Conservation (phyloP, 2,888 invertebrate species). For the Ichneumoninae sp. region DNA sequence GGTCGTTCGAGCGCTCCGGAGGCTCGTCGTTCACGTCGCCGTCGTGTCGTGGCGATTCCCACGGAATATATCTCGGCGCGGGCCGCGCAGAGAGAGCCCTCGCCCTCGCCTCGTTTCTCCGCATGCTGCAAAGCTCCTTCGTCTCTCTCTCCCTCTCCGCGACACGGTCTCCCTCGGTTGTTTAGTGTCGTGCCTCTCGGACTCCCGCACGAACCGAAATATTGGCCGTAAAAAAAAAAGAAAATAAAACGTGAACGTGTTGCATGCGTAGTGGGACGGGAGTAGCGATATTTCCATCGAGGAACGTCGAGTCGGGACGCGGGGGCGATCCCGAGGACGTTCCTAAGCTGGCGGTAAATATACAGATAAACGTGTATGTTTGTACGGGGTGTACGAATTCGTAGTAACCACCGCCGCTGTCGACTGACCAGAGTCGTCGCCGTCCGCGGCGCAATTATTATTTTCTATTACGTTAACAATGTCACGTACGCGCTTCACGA, state of each 20-base stretch:
- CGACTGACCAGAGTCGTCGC: not conserved
- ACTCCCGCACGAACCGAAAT: constrained; percentile 12
- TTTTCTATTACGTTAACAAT: not conserved
- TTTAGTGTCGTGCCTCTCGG: constrained; percentile 19
- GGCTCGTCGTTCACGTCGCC: constrained; percentile 67
- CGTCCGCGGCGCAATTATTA: not conserved
- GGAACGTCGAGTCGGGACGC: constrained; percentile 26
- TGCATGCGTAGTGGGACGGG: constrained; percentile 44
- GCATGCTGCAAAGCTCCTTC: constrained; percentile 13
- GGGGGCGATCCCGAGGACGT: constrained; percentile 46
- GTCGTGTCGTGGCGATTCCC: constrained; percentile 69
- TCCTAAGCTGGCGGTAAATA: constrained; percentile 61
- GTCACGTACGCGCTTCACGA: not conserved
- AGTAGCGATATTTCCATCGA: constrained; percentile 4
- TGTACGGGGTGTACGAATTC: constrained; percentile 12
- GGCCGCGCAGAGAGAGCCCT: constrained; percentile 20
- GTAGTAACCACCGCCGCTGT: not conserved
- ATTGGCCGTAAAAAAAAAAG: constrained; percentile 23
- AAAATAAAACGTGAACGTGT: constrained; percentile 24
- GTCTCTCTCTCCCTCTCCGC: constrained; percentile 5
- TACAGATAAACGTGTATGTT: constrained; percentile 14
- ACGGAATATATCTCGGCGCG: constrained; percentile 47
- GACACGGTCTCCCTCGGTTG: not conserved
- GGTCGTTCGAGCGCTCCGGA: constrained; percentile 23
- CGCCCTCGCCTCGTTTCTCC: constrained; percentile 23